Percentiles rank a stretch among this genome's conserved stretches.
These are phyloP conservation scores for Polymixis lichenea DNA, from an alignment of 2,888 invertebrate species.

Conservation along the genomic window DNA sequence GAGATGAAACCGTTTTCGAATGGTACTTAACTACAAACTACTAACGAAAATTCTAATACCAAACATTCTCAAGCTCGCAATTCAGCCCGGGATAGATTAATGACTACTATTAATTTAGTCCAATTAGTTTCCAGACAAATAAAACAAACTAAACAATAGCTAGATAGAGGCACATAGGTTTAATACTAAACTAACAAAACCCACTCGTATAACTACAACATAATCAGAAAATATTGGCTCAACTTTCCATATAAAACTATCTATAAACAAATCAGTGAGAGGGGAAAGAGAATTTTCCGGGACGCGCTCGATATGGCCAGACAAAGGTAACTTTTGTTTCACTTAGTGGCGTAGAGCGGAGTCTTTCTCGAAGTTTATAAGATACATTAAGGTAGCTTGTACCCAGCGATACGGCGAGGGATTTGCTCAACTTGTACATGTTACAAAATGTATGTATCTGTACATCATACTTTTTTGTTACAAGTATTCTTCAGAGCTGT, in stretches of 20 bases:
- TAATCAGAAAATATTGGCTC: conserved; percentile 16
- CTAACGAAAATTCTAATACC: conserved; percentile 28
- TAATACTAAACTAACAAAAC: background rate
- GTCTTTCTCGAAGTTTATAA: conserved; percentile 51
- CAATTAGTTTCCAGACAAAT: conserved; percentile 28
- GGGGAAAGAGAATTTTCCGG: conserved; percentile 31
- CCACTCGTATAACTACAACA: conserved; percentile 8
- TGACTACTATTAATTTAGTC: conserved; percentile 14
- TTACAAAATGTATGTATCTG: conserved; percentile 34
- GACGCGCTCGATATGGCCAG: conserved; percentile 29
- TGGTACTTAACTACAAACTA: conserved; percentile 9
- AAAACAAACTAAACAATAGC: conserved; percentile 13
- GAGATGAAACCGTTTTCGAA: conserved; percentile 13
- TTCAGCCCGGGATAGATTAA: conserved; percentile 26
- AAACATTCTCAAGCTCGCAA: conserved; percentile 24
- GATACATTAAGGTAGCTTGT: conserved; percentile 62
- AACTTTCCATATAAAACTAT: conserved; percentile 37
- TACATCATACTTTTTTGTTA: conserved; percentile 46
- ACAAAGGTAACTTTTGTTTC: conserved; percentile 60
- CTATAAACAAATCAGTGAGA: conserved; percentile 40
- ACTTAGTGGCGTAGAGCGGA: conserved; percentile 41
- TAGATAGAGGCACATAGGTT: background rate
- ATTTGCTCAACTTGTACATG: conserved; percentile 50
- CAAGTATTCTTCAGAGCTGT: conserved; percentile 33
- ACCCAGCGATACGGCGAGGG: conserved; percentile 45